Evolutionary conservation across 23 tunicate species (phyloP).

Genomic region (Styela plicata): DNA sequence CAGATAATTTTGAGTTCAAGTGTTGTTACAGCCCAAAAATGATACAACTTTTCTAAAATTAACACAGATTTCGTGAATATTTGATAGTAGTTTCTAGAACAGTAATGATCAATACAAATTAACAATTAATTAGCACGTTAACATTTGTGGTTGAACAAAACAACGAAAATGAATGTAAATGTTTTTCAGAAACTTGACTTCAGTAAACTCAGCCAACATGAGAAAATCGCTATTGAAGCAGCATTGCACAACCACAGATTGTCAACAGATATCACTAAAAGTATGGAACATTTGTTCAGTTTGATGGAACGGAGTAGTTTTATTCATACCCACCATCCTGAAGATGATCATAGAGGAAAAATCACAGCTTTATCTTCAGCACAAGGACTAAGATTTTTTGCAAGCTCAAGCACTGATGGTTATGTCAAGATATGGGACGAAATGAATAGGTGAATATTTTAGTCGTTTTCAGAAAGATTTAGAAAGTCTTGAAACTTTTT

Average conservation of each 20-base stretch:
- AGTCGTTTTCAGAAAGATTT: too few relatives aligned
- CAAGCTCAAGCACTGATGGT: conserved; percentile 71
- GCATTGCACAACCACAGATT: neutral
- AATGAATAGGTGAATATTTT: conserved; percentile 65
- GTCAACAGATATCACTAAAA: neutral
- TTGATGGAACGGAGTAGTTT: neutral
- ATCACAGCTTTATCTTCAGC: conserved; percentile 56
- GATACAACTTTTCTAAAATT: too few relatives aligned
- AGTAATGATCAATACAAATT: too few relatives aligned
- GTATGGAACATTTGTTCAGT: neutral
- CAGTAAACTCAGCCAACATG: neutral
- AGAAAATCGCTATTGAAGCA: neutral
- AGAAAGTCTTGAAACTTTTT: too few relatives aligned
- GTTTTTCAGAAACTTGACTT: neutral
- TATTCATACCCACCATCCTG: conserved; percentile 42
- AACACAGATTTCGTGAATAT: too few relatives aligned
- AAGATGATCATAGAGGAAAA: conserved; percentile 53
- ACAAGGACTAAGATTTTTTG: conserved; percentile 47
- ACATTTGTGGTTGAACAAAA: too few relatives aligned
- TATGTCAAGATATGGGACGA: conserved; percentile 87
- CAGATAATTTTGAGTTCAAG: too few relatives aligned
- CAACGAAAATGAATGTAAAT: too few relatives aligned
- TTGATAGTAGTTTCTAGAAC: too few relatives aligned
- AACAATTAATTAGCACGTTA: too few relatives aligned
- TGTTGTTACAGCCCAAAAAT: too few relatives aligned